These are phyloP conservation scores for Tridacna crocea DNA, from an alignment of 2,888 invertebrate species.

Conservation along the genomic window DNA sequence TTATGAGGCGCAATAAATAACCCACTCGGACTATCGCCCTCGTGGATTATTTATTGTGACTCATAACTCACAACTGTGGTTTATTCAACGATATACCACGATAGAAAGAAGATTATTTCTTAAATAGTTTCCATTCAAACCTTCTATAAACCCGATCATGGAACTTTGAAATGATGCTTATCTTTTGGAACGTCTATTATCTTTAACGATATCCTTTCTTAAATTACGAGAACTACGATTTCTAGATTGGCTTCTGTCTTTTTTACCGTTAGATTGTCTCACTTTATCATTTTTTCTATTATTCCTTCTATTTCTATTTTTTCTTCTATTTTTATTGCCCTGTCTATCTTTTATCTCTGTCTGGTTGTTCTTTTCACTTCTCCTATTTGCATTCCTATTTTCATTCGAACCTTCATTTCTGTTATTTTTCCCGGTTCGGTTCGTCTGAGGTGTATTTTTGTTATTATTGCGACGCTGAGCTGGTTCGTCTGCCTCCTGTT, in stretches of 20 bases:
- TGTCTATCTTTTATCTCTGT: background rate
- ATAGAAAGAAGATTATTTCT: too few species aligned
- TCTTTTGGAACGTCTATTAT: too few species aligned
- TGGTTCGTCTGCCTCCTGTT: background rate
- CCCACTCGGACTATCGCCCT: too few species aligned
- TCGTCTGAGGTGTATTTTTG: conserved; percentile 8
- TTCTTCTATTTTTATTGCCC: conserved; percentile 17
- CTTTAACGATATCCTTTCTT: too few species aligned
- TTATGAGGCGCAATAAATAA: too few species aligned
- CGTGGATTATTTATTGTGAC: too few species aligned
- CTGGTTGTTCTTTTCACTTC: background rate
- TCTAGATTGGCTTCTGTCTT: background rate
- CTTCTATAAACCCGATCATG: too few species aligned
- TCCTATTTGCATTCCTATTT: conserved; percentile 12
- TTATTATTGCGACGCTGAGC: background rate
- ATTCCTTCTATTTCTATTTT: conserved; percentile 18
- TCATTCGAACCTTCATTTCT: background rate
- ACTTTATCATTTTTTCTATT: background rate
- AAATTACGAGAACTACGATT: too few species aligned
- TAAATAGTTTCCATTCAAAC: too few species aligned
- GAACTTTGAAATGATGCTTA: too few species aligned
- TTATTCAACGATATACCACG: too few species aligned
- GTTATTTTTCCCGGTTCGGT: conserved; percentile 7
- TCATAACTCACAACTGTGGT: too few species aligned
- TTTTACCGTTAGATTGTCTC: background rate